Evolutionary conservation across 2,888 invertebrate genomes (phyloP), one percentile per base, ranked within the genome.

Genomic region (Limnephilus auricula): DNA sequence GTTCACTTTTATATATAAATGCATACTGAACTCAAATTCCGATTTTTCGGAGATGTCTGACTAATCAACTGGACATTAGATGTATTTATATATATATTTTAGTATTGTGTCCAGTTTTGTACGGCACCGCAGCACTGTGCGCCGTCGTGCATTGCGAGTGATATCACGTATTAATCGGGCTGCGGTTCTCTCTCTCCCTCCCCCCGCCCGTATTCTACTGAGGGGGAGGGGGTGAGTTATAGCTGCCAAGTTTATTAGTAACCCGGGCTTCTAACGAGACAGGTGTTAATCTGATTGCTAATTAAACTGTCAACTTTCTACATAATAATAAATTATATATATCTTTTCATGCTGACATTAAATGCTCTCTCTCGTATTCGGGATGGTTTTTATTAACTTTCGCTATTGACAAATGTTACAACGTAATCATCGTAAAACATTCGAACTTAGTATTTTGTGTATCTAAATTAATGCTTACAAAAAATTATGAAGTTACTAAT

Each of bases 271-370:
- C 80, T 82, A 32, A 82, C 82, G 32, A 32, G 82, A 34, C 25
- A 82, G 34, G 82, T 82, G 34, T 82, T 82, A 32, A 34, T 82
- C 82, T 32, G 32, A 32, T 82, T 32, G 32, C 34, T 82, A 82
- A 82, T 82, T 34, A 82, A 82, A 34, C 82, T 82, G 82, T 82
- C 82, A 25, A 82, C 34, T 10, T 65, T 65, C 65, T 9, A 65
- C 25, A 9, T 65, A 9, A 65, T n/a, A 65, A 25, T 65, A 65
- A 65, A 65, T 65, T 65, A 65, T 3, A 34, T 65, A 65, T 65
- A 25, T 65, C 65, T 65, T 65, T 65, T 9, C 65, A 65, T 25
- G 25, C 25, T n/a, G 65, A 65, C 65, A 25, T 25, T 65, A 65
- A 65, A 65, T 65, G 65, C 25, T 25, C 2, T 18, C n/a, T n/a